Percentiles rank a stretch among this genome's conserved stretches.
These are phyloP conservation scores for Papilio gigon DNA, from an alignment of 2,888 invertebrate genomes.

Conservation along the genomic window DNA sequence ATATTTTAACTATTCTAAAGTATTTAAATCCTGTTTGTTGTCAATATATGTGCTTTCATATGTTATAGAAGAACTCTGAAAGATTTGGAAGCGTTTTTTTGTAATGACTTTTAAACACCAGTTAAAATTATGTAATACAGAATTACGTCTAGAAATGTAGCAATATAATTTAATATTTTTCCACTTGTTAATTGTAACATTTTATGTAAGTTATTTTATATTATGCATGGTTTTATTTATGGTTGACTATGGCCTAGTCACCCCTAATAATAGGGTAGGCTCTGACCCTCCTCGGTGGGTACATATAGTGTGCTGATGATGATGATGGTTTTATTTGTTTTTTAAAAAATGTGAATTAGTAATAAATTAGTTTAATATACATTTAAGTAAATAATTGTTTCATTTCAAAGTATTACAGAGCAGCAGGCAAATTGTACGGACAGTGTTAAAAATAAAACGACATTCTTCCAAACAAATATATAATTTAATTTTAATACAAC, in stretches of 20 bases:
- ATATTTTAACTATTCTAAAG: not conserved
- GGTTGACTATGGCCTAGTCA: too few relatives aligned
- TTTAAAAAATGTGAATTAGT: too few relatives aligned
- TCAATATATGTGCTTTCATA: not conserved
- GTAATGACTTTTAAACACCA: not conserved
- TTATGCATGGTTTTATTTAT: not conserved
- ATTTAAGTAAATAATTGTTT: not conserved
- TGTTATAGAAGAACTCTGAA: not conserved
- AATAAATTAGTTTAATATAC: not conserved
- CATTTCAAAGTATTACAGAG: not conserved
- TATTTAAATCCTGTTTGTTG: too few relatives aligned
- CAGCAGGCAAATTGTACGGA: not conserved
- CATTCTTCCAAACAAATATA: slow-evolving; percentile 36
- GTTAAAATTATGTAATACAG: not conserved
- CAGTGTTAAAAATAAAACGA: slow-evolving; percentile 20
- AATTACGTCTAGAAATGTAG: not conserved
- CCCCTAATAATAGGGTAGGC: too few relatives aligned
- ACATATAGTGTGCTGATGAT: too few relatives aligned
- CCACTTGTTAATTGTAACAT: slow-evolving; percentile 10
- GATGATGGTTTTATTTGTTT: too few relatives aligned
- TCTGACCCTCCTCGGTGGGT: too few relatives aligned
- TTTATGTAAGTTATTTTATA: slow-evolving; percentile 1
- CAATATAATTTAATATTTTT: not conserved
- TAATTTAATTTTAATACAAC: slow-evolving; percentile 34
- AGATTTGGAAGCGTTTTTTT: not conserved